Evolutionary conservation across 2,797 vertebrate species (phyloP), one percentile per base, ranked within the genome.

Genomic region (Propithecus perrieri): DNA sequence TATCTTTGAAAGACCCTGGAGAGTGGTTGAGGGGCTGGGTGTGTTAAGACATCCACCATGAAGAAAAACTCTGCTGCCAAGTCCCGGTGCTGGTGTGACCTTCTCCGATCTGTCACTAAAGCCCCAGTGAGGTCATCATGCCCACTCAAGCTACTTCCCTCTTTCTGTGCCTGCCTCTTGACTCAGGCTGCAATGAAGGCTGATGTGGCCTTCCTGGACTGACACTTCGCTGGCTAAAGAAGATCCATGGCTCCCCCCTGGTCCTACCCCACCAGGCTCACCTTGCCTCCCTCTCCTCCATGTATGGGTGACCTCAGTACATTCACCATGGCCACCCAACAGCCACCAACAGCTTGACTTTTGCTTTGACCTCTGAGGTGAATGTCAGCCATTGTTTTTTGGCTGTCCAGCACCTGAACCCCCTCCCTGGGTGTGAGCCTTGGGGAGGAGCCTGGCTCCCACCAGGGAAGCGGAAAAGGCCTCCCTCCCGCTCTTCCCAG

Each of bases 21-120:
- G 74, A 89, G 63, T 0, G 0, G 43, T 0, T 0, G 18, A 38
- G 50, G 33, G 53, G 1, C 41, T 24, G 71, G 46, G 0, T 30
- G 18, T 2, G 33, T 48, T 26, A 22, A 48, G 41, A 61, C 0
- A 0, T 48, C 50, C 1, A n/a, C 48, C 55, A 10, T 1, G 13
- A 41, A 53, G 26, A 55, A 57, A 71, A 74, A 28, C 30, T 43
- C 41, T 18, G n/a, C 30, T 80, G 26, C 43, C 7, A 50, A 43
- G 41, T n/a, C 67, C 35, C 57, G 57, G 33, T 4, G n/a, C 8
- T 1, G 14, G 2, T 4, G 55, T 24, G 48, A 79, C 13, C 41
- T 50, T 85, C 28, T 79, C 43, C 0, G 0, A 1, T 33, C 93
- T 74, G 13, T 72, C 26, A 35, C 2, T 5, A 48, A 50, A 7